Base-by-base conservation (phyloP, 2,113 vertebrate genomes). In the Pseudorhombus dupliciocellatus region DNA sequence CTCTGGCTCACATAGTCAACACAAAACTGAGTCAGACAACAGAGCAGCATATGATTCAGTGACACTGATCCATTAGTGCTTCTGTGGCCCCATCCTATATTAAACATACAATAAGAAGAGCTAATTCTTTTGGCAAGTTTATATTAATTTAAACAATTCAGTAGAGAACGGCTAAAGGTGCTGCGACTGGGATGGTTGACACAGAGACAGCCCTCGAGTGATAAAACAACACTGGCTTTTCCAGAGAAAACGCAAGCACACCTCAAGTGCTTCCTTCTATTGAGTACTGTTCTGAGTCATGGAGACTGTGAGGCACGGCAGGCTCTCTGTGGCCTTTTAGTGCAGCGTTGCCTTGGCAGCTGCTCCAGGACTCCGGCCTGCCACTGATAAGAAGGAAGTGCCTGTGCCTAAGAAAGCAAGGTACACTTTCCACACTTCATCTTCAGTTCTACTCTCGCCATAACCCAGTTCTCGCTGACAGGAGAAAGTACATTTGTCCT, bases 351-450 rank as follows among this genome's bases (percentile, higher is more conserved):
- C 84, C 83, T 71, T 81, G 85, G 88, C 88, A 88, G 89, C 80
- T 68, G 56, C 77, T 88, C 55, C 46, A 71, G 66, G 76, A 84
- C 73, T 84, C 82, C 25, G 20, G 80, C 73, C 44, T 78, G 75
- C 57, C 14, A 72, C 80, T 90, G 89, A 91, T 92, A 89, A 91
- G 58, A 61, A 87, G 88, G 89, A 91, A 90, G 82, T 79, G 53
- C 37, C 78, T 48, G 66, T 75, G 69, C 50, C 74, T 65, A 55
- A 71, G 63, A 85, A 80, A 83, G 71, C 42, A 54, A 74, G 64
- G 73, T 48, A 25, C 53, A 62, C 80, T 71, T 74, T 81, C 58
- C 30, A 67, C 48, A 54, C 53, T 55, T 53, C 0, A 54, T 56
- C 54, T 30, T 65, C 14, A 25, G 12, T 74, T 55, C 56, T 9